Evolutionary conservation across 2,888 invertebrate genomes (phyloP).

Genomic region (Pheosia gnoma): DNA sequence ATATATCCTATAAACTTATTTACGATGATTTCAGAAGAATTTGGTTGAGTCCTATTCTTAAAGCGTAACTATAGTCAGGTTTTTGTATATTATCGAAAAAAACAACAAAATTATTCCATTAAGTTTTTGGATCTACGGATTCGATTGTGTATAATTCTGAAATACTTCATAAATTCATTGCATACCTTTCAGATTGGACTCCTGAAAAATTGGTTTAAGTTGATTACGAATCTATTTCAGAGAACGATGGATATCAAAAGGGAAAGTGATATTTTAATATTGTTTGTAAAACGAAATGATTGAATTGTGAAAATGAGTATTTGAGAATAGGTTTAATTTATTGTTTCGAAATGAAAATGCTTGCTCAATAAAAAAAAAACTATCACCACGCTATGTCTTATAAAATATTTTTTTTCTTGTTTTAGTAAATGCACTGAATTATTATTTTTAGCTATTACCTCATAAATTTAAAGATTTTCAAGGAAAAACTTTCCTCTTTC

Average conservation of each 20-base stretch:
- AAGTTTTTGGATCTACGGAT: not conserved
- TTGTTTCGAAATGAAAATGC: no score
- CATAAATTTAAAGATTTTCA: not conserved
- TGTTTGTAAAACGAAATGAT: not conserved
- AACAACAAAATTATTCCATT: not conserved
- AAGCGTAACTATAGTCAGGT: no score
- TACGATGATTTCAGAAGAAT: no score
- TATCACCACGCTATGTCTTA: no score
- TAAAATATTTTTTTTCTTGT: not conserved
- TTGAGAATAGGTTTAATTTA: not conserved
- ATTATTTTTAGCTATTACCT: not conserved
- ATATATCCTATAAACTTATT: no score
- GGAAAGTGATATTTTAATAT: not conserved
- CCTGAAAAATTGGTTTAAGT: not conserved
- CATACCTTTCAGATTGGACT: not conserved
- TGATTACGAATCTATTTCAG: not conserved
- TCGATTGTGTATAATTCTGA: constrained; percentile 21
- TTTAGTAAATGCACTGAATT: not conserved
- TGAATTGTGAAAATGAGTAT: not conserved
- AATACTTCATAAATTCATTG: constrained; percentile 17
- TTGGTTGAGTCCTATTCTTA: no score
- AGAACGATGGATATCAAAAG: not conserved
- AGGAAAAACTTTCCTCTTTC: not conserved
- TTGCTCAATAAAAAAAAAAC: no score
- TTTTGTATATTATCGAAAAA: no score